These are phyloP conservation scores for Anorthoa munda DNA, from an alignment of 2,888 invertebrate species.

Conservation along the genomic window DNA sequence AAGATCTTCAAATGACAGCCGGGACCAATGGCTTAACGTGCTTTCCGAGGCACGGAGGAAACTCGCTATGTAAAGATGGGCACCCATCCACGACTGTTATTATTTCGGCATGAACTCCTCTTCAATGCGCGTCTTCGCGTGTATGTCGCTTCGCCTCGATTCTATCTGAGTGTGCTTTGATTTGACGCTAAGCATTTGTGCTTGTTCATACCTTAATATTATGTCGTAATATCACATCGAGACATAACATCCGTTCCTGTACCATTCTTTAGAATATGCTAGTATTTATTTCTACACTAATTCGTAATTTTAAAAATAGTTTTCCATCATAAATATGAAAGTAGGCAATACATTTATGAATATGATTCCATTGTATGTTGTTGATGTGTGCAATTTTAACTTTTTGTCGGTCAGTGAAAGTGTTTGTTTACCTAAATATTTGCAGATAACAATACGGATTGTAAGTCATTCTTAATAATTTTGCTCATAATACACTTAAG, in stretches of 20 bases:
- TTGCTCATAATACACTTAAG: too few species aligned
- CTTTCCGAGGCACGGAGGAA: too few species aligned
- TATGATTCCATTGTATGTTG: background rate
- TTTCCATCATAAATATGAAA: background rate
- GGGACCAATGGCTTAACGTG: too few species aligned
- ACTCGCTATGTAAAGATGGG: too few species aligned
- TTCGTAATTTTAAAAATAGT: conserved; percentile 22
- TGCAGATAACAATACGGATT: background rate
- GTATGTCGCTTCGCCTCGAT: too few species aligned
- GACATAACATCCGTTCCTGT: conserved; percentile 29
- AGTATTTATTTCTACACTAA: background rate
- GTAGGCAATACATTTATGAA: background rate
- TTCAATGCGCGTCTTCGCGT: too few species aligned
- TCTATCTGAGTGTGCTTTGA: too few species aligned
- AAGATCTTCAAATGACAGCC: too few species aligned
- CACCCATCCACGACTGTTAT: too few species aligned
- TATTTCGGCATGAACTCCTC: too few species aligned
- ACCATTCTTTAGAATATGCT: conserved; percentile 29
- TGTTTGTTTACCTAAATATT: background rate
- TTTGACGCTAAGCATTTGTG: background rate
- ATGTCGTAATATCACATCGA: conserved; percentile 40
- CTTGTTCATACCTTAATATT: background rate
- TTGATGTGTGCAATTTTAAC: background rate
- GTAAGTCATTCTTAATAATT: too few species aligned
- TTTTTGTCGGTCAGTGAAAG: background rate